Conservation (phyloP, 1,140 invertebrate species). For the Drosophila neocordata region DNA sequence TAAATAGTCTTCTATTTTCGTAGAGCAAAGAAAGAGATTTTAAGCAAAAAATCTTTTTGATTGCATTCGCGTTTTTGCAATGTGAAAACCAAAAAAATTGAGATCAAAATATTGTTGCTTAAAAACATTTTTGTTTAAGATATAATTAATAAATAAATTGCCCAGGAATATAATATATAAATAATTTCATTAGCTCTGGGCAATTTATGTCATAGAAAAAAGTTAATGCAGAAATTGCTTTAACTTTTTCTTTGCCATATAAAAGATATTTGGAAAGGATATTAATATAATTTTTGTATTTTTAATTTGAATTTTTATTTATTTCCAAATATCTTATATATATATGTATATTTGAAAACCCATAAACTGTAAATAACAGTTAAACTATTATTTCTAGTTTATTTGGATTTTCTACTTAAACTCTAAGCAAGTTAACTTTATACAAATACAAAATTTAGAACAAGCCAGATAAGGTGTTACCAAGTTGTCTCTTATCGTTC, state of each 20-base stretch:
- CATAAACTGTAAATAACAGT: conserved; percentile 6
- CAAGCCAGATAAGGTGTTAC: conserved; percentile 2
- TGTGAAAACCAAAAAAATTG: background rate
- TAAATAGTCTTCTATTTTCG: background rate
- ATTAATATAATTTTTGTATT: background rate
- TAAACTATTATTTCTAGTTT: background rate
- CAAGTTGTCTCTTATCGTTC: conserved; percentile 2
- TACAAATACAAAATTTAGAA: conserved; percentile 4
- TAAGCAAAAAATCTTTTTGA: conserved; percentile 82
- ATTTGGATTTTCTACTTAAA: conserved; percentile 1
- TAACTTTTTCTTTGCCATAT: background rate
- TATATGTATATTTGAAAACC: background rate
- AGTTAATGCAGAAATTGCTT: background rate
- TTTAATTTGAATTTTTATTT: background rate
- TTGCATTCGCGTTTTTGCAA: conserved; percentile 49
- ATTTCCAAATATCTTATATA: conserved; percentile 16
- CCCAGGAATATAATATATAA: background rate
- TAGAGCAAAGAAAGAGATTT: conserved; percentile 79
- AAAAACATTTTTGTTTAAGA: conserved; percentile 6
- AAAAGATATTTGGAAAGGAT: conserved; percentile 31
- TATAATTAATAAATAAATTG: conserved; percentile 20
- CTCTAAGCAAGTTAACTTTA: conserved; percentile 25
- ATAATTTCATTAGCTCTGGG: background rate
- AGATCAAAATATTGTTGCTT: conserved; percentile 75
- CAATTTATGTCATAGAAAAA: conserved; percentile 21